phyloP scores from a whole-genome alignment of 2,113 vertebrate genomes.

The Onychorhynchus coronatus region DNA sequence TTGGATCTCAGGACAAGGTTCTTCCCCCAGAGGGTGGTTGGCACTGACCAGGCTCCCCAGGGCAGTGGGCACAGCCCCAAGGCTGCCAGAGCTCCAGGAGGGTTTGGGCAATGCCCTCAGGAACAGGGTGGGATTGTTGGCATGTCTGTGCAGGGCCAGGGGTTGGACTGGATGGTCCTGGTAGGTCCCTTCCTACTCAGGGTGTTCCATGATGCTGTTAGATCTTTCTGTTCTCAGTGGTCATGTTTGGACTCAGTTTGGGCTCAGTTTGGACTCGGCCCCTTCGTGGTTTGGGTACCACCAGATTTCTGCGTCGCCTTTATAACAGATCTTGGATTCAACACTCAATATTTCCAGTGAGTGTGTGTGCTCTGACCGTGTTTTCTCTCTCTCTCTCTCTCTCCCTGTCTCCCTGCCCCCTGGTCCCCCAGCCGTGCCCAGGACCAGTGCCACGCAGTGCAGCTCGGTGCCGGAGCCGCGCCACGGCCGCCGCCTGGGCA shows the following conservation, averaged over 20 bases:
- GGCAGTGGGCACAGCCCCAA: neutral
- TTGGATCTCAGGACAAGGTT: neutral
- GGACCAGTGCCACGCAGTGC: slow-evolving; percentile 95
- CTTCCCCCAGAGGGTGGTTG: neutral
- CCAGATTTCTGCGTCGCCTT: neutral
- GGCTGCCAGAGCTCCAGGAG: neutral
- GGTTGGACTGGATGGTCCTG: neutral
- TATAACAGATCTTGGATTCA: neutral
- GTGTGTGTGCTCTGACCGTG: rapidly evolving
- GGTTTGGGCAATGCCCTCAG: neutral
- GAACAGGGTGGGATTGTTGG: neutral
- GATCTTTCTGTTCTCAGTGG: neutral
- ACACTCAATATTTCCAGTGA: rapidly evolving
- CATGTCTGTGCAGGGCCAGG: neutral
- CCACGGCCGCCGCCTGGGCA: slow-evolving; percentile 89
- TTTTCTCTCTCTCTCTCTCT: too few species aligned
- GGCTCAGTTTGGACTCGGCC: too few species aligned
- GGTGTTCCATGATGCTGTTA: neutral
- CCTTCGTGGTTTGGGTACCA: too few species aligned
- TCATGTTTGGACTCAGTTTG: too few species aligned
- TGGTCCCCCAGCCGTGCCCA: slow-evolving; percentile 82
- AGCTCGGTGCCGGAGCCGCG: slow-evolving; percentile 95
- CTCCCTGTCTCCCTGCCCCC: too few species aligned
- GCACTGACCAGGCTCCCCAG: neutral
- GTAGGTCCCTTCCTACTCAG: neutral